Base-by-base conservation (phyloP, 1,140 invertebrate genomes). In the Aphelinus certus region DNA sequence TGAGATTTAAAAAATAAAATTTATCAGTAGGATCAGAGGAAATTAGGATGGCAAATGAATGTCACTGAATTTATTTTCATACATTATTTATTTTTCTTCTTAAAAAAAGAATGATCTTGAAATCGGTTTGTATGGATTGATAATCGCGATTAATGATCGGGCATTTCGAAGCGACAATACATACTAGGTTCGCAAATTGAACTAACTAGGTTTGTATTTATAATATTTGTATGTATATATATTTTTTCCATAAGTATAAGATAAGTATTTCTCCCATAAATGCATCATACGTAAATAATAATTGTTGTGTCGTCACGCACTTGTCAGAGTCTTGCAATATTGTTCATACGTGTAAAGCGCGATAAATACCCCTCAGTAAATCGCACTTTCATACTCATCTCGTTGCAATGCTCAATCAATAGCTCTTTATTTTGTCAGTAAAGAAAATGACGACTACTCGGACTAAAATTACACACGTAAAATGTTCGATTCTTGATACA, bases 61-160 rank as follows among this genome's bases (percentile, higher is more conserved):
- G 26, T 26, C 26, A 26, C 26, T 26, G 26, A 26, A 26, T 26
- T 26, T 26, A 26, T 83, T 83, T 83, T 79, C 81, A 83, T 81
- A 84, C 79, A 83, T 84, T 83, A 83, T 84, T 84, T 84, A 77
- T 82, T 81, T 85, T 83, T 83, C 81, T 82, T 72, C 81, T 84
- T 85, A 83, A 85, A 85, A 85, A 85, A 85, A 85, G 83, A 85
- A 84, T 84, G 79, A 85, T 84, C 81, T 84, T 83, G 81, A 83
- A 85, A 85, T 85, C 66, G 79, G 71, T 84, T 82, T 80, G 79
- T 78, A 67, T 81, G 77, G 77, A 81, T 80, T 72, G 81, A 78
- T 83, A 83, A 80, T 79, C 83, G 81, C 82, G 81, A 82, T 78
- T 85, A 84, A 84, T 84, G 82, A 83, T 78, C 81, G 83, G 82